A percentile compares a stretch with the other conserved stretches of the same genome.
These are phyloP conservation scores for Pachyrhynchus sulphureomaculatus DNA, from an alignment of 1,140 invertebrate species.

Conservation along the genomic window DNA sequence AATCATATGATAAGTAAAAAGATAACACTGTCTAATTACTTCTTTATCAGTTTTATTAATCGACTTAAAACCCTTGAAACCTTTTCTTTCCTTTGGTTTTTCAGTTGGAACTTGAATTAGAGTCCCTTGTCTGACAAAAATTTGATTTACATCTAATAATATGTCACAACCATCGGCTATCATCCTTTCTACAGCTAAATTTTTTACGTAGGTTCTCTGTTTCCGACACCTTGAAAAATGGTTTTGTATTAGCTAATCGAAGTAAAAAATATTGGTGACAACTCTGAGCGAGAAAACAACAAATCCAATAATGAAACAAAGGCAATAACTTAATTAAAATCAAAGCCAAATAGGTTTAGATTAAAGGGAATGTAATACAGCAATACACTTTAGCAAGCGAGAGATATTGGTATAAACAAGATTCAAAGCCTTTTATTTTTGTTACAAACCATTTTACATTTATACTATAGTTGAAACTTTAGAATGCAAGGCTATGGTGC, in stretches of 20 bases:
- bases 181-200: conserved; percentile 91
- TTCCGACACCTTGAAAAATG: conserved; percentile 79
- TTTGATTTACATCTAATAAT: conserved; percentile 90
- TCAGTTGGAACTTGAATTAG: conserved; percentile 69
- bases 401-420: no score
- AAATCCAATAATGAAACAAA: conserved; percentile 2
- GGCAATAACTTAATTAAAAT: no score
- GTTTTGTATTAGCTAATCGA: neutral
- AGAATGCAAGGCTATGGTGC: no score
- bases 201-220: conserved; percentile 93
- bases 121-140: conserved; percentile 80
- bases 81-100: conserved; percentile 61
- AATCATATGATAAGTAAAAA: conserved; percentile 84
- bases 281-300: no score
- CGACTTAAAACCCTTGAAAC: conserved; percentile 61
- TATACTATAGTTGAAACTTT: no score
- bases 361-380: no score
- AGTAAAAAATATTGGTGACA: no score
- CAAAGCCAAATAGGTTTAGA: no score
- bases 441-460: no score
- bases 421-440: no score
- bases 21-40: conserved; percentile 74
- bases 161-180: conserved; percentile 95
- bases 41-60: conserved; percentile 65
- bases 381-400: no score